phyloP scores from a whole-genome alignment of 2,797 vertebrate genomes.

The Apogon talboti region DNA sequence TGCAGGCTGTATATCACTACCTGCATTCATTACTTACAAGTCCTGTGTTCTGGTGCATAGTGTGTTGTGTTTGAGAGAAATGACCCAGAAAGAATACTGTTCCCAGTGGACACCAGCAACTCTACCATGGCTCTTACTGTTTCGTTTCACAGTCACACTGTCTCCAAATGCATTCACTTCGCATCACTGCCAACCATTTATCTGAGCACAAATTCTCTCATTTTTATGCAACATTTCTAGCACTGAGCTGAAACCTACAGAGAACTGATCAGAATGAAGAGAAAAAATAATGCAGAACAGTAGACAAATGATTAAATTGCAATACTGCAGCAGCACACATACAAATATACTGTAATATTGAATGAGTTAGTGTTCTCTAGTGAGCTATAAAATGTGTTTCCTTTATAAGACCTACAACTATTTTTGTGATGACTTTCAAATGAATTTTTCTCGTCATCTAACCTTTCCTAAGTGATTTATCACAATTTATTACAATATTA shows the following conservation, averaged over 20 bases:
- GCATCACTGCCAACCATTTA: neutral
- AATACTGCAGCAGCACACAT: neutral
- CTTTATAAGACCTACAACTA: too few relatives aligned
- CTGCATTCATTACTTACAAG: slow-evolving; percentile 39
- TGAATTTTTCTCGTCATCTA: too few relatives aligned
- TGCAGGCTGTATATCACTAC: slow-evolving; percentile 14
- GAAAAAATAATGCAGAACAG: neutral
- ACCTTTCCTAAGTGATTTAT: too few relatives aligned
- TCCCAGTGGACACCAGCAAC: slow-evolving; percentile 73
- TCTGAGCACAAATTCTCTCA: slow-evolving; percentile 1
- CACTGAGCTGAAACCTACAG: neutral
- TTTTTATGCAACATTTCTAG: neutral
- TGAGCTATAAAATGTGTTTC: too few relatives aligned
- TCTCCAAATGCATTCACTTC: slow-evolving; percentile 1
- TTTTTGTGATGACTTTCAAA: too few relatives aligned
- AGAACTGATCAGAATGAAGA: neutral
- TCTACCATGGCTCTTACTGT: slow-evolving; percentile 45
- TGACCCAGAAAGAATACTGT: slow-evolving; percentile 69
- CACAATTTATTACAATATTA: too few relatives aligned
- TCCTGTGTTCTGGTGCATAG: slow-evolving; percentile 52
- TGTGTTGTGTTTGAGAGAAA: slow-evolving; percentile 60
- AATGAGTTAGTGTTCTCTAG: neutral
- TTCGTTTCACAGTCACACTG: slow-evolving; percentile 15
- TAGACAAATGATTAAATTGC: neutral
- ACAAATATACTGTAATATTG: slow-evolving; percentile 1